Evolutionary conservation across 2,797 vertebrate genomes (phyloP), one percentile per base, ranked within the genome.

Genomic region (Eremophila alpestris): DNA sequence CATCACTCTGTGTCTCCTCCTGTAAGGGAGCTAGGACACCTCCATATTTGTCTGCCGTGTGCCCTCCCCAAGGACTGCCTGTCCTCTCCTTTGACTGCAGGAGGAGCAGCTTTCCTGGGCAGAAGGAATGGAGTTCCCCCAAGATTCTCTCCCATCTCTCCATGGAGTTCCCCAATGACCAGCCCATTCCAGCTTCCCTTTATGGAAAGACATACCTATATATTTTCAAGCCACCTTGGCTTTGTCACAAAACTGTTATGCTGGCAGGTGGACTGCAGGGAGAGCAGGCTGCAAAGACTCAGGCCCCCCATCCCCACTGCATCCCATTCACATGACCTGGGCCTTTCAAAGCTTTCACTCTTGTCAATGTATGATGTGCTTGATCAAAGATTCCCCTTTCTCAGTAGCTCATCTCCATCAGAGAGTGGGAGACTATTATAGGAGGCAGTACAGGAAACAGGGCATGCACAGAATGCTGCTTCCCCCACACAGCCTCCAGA

Each of bases 331-430:
- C 20, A 4, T 75, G 54, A 75, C 58, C 41, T 26, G 30, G 19
- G 17, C 51, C 46, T 62, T 84, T 82, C n/a, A 69, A 60, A 89
- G 46, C 46, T 58, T 87, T 84, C 3, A 17, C 34, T 13, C 34
- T 64, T 71, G 55, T 58, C 48, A 87, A 36, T 7, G 4, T 71
- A 30, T 2, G 3, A 17, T 76, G 63, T 60, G 21, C 71, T 86
- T 89, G 69, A 91, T 91, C 56, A 89, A 91, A 94, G 54, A 75
- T 56, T 49, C 24, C 43, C 22, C 11, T 70, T 76, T 85, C 51
- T 83, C 58, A 63, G n/a, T 74, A 85, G 65, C 34, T 87, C 21
- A 4, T 63, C 70, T 84, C 46, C 65, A 65, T 24, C 40, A 75
- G 36, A 65, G 43, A 84, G 32, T 51, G 46, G 26, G 30, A 85